Base-by-base conservation (phyloP, 2,888 invertebrate genomes). In the Cabera pusaria region DNA sequence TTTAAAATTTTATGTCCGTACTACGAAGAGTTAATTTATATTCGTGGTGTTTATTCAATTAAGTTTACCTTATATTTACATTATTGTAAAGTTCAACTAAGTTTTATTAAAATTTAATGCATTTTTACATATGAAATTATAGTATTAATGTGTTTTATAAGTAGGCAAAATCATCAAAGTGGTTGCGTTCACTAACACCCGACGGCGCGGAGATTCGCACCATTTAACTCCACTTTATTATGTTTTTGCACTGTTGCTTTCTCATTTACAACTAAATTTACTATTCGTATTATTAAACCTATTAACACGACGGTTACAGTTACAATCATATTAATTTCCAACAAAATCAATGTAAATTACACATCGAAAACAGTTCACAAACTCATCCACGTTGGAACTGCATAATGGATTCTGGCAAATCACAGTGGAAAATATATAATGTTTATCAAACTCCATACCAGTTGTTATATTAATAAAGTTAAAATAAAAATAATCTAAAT, bases 301-400 rank as follows among this genome's bases (percentile, higher is more conserved):
- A n/a, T n/a, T n/a, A n/a, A n/a, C n/a, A n/a, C n/a, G n/a, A n/a
- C n/a, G n/a, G 2, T 14, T 5, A 25, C 11, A 7, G 12, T 16
- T 11, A 11, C 21, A 7, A 27, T 23, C 17, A 12, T 23, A n/a
- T 24, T 29, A 14, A 14, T 11, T 26, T 17, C 20, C 25, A 25
- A 31, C 7, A 26, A 32, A 16, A 31, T 31, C 9, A 22, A 31
- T 16, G 14, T 12, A 2, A 29, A 29, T 40, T 8, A 26, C 22
- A 21, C 8, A 12, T 20, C 12, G 5, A n/a, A 21, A 16, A 22
- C 16, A n/a, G 8, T 31, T 4, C n/a, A 8, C 14, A 9, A 16
- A 28, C 6, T 19, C 6, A 22, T 22, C 9, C 9, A 4, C 19
- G 12, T 26, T 6, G 8, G n/a, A 31, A 2, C 18, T 31, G 21